phyloP scores from a whole-genome alignment of 2,113 vertebrate species.

The Sphaerodactylus townsendi region DNA sequence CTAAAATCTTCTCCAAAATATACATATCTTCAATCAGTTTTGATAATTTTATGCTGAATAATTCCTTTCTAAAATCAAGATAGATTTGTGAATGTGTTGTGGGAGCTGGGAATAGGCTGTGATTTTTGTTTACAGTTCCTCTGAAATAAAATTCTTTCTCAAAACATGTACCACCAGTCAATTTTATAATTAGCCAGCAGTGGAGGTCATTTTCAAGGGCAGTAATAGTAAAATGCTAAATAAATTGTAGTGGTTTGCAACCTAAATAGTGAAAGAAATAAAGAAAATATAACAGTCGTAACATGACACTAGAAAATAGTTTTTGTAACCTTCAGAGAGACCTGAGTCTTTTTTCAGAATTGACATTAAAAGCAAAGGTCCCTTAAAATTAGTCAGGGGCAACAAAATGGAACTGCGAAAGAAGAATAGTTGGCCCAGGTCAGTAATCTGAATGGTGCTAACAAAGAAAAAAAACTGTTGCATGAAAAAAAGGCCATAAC shows the following conservation, averaged over 20 bases:
- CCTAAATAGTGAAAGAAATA: background rate
- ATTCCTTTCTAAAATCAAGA: background rate
- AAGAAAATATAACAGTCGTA: background rate
- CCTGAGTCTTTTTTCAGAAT: background rate
- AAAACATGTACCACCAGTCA: background rate
- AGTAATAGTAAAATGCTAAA: conserved; percentile 18
- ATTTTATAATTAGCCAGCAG: conserved; percentile 11
- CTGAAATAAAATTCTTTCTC: conserved; percentile 1
- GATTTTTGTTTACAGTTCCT: background rate
- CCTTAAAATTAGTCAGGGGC: background rate
- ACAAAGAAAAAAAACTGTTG: background rate
- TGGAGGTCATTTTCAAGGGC: background rate
- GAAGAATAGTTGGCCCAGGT: background rate
- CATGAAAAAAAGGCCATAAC: background rate
- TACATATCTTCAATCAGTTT: background rate
- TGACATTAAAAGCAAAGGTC: background rate
- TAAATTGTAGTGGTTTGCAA: conserved; percentile 11
- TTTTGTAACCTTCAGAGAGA: background rate
- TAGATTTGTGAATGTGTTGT: background rate
- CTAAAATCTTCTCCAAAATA: background rate
- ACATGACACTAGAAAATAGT: background rate
- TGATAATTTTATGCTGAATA: background rate
- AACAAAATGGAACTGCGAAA: background rate
- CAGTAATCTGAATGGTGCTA: conserved; percentile 3
- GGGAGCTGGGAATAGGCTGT: background rate